Evolutionary conservation across 2,113 vertebrate genomes (phyloP), one percentile per base, ranked within the genome.

Genomic region (Podarcis raffonei): DNA sequence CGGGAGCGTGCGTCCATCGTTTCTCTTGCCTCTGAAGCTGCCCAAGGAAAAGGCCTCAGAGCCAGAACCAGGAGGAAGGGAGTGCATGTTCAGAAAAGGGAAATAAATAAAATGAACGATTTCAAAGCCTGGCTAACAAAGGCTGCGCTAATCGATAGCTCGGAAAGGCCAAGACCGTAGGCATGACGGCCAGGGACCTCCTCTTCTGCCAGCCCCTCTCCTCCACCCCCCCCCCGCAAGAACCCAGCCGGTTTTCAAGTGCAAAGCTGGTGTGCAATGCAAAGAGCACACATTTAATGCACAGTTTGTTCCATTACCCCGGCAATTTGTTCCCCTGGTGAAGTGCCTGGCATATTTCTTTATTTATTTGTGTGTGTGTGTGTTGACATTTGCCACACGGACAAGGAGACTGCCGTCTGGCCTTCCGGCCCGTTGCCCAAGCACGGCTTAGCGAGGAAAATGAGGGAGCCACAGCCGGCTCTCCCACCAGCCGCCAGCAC

Each of bases 311-410:
- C 66, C 25, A 39, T 30, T 59, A 1, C 23, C n/a, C 68, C 9
- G 1, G 13, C 8, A 39, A 30, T 4, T 35, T 27, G 30, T n/a
- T 22, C 23, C 48, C 27, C 25, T 18, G 1, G 27, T 1, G 2
- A 15, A 18, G 23, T 6, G 5, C n/a, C 42, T 3, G 22, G 68
- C 15, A 83, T 8, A 1, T 42, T 27, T 4, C 0, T 59, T 13
- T 75, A 2, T 12, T 30, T 15, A 11, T 11, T 25, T 37, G 2
- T 2, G 6, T 13, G 6, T 75, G 48, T 16, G 27, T 25, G 66
- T 1, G 3, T 13, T 3, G 12, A 30, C 42, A 32, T 25, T 4
- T 3, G 42, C 15, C 4, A 4, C 12, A 2, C 9, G 5, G 37
- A 48, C 9, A 5, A 71, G 20, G 37, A 6, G 23, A 37, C 3